Evolutionary conservation across 2,888 invertebrate species (phyloP).

Genomic region (Eueremaeus valkanovi): DNA sequence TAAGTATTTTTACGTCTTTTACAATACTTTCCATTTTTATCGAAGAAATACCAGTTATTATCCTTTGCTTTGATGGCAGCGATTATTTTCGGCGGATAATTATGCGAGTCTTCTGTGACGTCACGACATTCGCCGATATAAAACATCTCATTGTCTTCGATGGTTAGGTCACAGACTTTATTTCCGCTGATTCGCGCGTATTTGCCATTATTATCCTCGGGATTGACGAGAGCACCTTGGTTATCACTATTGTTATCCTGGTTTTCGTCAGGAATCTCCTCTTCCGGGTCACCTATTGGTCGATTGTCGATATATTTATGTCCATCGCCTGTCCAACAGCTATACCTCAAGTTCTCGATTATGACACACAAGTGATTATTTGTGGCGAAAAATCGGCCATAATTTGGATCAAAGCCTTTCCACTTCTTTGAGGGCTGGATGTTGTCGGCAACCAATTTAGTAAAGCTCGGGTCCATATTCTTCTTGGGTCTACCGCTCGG

Average conservation of each 20-base stretch:
- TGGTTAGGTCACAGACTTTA: neutral
- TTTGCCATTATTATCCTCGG: constrained; percentile 15
- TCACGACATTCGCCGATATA: neutral
- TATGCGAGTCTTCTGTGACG: neutral
- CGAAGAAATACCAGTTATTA: constrained; percentile 24
- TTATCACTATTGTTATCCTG: neutral
- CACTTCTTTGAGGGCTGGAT: neutral
- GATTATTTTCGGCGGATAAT: constrained; percentile 8
- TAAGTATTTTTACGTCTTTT: neutral
- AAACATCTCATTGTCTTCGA: constrained; percentile 7
- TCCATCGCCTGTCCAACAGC: constrained; percentile 16
- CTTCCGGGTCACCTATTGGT: neutral
- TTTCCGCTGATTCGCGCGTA: neutral
- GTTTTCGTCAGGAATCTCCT: neutral
- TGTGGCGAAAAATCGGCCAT: constrained; percentile 9
- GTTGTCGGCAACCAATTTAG: neutral
- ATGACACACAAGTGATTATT: constrained; percentile 13
- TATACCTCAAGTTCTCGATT: neutral
- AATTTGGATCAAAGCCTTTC: constrained; percentile 19
- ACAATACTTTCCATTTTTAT: constrained; percentile 30
- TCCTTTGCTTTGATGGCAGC: constrained; percentile 18
- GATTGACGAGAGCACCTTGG: constrained; percentile 24
- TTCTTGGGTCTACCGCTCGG: neutral
- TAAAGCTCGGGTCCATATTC: neutral
- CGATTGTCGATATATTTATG: neutral